A percentile compares a stretch with the other conserved stretches of the same genome.
phyloP scores from a whole-genome alignment of 2,888 invertebrate species.

The Tetanocera ferruginea region DNA sequence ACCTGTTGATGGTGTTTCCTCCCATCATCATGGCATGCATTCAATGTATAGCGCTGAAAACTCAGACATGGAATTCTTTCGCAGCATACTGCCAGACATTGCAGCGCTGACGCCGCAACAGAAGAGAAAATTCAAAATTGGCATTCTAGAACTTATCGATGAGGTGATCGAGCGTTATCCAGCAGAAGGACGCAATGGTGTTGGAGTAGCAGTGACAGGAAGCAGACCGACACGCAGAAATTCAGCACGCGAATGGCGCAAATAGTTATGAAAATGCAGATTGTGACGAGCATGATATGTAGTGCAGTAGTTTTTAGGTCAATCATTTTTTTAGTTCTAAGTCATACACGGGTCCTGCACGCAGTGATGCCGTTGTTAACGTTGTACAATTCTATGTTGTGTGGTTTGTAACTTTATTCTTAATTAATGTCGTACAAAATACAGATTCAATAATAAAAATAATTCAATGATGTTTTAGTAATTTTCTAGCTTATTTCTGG shows the following conservation, averaged over 20 bases:
- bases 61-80: constrained; percentile 71
- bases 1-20: neutral
- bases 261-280: constrained; percentile 41
- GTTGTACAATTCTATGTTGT: constrained; percentile 27
- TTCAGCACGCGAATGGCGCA: constrained; percentile 60
- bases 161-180: constrained; percentile 68
- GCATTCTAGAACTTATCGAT: constrained; percentile 71
- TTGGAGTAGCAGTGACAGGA: constrained; percentile 38
- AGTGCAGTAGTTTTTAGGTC: constrained; percentile 18
- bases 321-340: constrained; percentile 16
- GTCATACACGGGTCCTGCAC: neutral
- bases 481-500: neutral
- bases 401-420: constrained; percentile 28
- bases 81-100: constrained; percentile 72
- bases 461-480: constrained; percentile 10
- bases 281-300: neutral
- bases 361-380: neutral
- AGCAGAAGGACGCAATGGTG: constrained; percentile 44
- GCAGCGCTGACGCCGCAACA: constrained; percentile 71
- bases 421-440: constrained; percentile 33
- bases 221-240: constrained; percentile 47
- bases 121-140: constrained; percentile 72
- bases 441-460: constrained; percentile 10
- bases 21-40: constrained; percentile 45
- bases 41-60: constrained; percentile 56